A percentile compares a stretch with the other conserved stretches of the same genome.
These are phyloP conservation scores for Trissolcus brochymenae DNA, from an alignment of 2,888 invertebrate species.

Conservation along the genomic window DNA sequence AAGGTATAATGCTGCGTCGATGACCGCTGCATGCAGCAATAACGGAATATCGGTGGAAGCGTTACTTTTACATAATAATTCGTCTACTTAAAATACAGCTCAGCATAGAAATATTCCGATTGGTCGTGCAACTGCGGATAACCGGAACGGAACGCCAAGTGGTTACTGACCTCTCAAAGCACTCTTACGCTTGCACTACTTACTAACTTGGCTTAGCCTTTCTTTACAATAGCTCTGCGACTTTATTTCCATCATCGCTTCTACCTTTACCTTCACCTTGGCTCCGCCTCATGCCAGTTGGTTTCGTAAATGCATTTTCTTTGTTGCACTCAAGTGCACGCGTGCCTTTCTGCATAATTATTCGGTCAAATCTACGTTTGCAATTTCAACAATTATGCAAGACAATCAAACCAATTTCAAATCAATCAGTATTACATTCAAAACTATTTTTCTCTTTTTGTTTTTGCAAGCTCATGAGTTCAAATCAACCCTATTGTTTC, in stretches of 20 bases:
- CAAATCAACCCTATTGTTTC: neutral
- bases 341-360: slow-evolving; percentile 1
- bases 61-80: slow-evolving; percentile 68
- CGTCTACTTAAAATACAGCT: slow-evolving; percentile 60
- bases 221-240: slow-evolving; percentile 61
- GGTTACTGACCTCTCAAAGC: slow-evolving; percentile 71
- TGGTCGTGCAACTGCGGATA: slow-evolving; percentile 64
- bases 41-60: slow-evolving; percentile 66
- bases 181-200: slow-evolving; percentile 77
- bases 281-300: slow-evolving; percentile 54
- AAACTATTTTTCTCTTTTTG: too few species aligned
- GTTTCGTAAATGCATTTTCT: slow-evolving; percentile 42
- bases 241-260: slow-evolving; percentile 60
- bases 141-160: slow-evolving; percentile 70
- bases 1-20: slow-evolving; percentile 50
- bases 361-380: too few species aligned
- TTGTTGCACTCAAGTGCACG: slow-evolving; percentile 28
- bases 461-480: too few species aligned
- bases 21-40: slow-evolving; percentile 52
- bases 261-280: slow-evolving; percentile 71
- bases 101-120: slow-evolving; percentile 62
- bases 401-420: too few species aligned
- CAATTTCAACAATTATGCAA: too few species aligned
- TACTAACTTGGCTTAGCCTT: slow-evolving; percentile 70
- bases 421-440: too few species aligned